Conservation (phyloP, 2,113 vertebrate genomes). For the Solea solea region DNA sequence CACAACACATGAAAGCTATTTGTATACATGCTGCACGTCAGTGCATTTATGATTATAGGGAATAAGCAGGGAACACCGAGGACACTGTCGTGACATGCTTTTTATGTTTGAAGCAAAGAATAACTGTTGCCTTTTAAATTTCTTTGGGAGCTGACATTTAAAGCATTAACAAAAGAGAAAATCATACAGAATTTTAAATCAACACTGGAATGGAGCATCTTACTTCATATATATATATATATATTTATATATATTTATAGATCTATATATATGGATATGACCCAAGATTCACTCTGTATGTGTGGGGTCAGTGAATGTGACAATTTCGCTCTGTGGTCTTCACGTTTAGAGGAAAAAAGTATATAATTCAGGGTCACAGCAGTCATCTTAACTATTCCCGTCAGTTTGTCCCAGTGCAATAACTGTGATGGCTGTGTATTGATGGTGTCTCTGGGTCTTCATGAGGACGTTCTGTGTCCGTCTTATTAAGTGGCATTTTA, state of each 20-base stretch:
- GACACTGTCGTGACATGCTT: conserved; percentile 3
- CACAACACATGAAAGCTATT: not conserved
- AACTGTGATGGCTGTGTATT: conserved; percentile 39
- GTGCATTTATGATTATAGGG: not conserved
- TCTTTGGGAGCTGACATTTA: too few relatives aligned
- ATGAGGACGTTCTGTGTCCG: conserved; percentile 34
- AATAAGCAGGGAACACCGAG: not conserved
- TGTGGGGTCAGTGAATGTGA: conserved; percentile 17
- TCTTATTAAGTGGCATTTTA: conserved; percentile 64
- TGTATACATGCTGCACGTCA: not conserved
- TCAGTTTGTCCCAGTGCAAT: conserved; percentile 40
- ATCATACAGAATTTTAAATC: too few relatives aligned
- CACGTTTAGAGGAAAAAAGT: conserved; percentile 18
- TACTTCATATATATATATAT: too few relatives aligned
- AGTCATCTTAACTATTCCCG: conserved; percentile 33
- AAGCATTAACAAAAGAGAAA: too few relatives aligned
- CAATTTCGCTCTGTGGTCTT: conserved; percentile 15
- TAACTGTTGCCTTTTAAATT: too few relatives aligned
- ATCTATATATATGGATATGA: too few relatives aligned
- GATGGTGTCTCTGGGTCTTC: conserved; percentile 49
- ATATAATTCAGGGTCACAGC: conserved; percentile 11
- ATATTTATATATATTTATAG: too few relatives aligned
- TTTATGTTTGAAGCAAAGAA: conserved; percentile 26
- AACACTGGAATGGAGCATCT: too few relatives aligned
- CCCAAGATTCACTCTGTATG: too few relatives aligned